A percentile compares a stretch with the other conserved stretches of the same genome.
Conservation (phyloP, 2,888 invertebrate species). For the Caenorhabditis wallacei region DNA sequence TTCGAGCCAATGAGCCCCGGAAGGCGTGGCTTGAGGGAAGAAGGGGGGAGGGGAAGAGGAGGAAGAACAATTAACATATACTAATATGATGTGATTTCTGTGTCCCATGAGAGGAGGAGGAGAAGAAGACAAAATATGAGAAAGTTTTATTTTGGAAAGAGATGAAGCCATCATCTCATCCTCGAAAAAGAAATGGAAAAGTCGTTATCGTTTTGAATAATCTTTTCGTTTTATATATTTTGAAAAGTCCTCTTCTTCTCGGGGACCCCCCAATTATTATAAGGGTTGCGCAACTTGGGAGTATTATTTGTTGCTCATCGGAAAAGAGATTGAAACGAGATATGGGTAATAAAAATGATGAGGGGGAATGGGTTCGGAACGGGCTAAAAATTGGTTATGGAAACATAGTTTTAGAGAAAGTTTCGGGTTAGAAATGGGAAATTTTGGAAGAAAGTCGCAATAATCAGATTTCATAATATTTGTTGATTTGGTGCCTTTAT, state of each 20-base stretch:
- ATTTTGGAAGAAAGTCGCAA: no score
- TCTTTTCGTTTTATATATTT: constrained; percentile 16
- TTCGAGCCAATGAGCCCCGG: constrained; percentile 34
- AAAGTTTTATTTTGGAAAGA: constrained; percentile 42
- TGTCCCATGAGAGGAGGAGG: constrained; percentile 42
- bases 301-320: constrained; percentile 18
- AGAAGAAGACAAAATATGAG: constrained; percentile 11
- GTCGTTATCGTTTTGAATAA: constrained; percentile 45
- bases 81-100: constrained; percentile 65
- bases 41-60: not conserved
- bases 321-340: constrained; percentile 9
- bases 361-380: not conserved
- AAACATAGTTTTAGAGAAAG: no score
- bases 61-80: constrained; percentile 61
- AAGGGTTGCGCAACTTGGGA: constrained; percentile 29
- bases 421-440: no score
- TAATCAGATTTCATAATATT: no score
- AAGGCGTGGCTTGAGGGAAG: constrained; percentile 23
- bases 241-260: no score
- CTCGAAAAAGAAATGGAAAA: not conserved
- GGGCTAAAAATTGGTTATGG: not conserved
- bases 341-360: constrained; percentile 7
- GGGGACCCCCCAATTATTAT: constrained; percentile 22
- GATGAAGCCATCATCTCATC: not conserved
- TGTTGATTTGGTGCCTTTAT: no score